Conservation (phyloP, 2,113 vertebrate genomes). For the Alethe castanea region DNA sequence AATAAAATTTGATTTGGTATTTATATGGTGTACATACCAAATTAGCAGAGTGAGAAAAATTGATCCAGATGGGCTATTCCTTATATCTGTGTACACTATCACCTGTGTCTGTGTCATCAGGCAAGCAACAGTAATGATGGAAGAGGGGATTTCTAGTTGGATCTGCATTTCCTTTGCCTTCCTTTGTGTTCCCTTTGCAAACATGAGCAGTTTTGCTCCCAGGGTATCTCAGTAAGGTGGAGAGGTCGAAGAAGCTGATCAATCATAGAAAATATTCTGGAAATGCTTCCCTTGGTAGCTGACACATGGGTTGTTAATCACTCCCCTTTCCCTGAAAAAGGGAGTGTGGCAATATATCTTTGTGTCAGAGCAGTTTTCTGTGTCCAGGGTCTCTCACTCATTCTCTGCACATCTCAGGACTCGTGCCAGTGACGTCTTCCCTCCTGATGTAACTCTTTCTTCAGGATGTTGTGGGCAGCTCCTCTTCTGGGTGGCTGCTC, state of each 20-base stretch:
- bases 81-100: neutral
- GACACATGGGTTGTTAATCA: neutral
- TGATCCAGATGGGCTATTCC: neutral
- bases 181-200: neutral
- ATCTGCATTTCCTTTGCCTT: neutral
- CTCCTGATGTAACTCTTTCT: neutral
- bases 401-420: neutral
- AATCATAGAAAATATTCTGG: neutral
- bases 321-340: neutral
- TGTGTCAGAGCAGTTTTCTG: neutral
- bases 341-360: neutral
- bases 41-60: neutral
- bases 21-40: neutral
- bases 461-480: neutral
- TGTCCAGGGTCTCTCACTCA: neutral
- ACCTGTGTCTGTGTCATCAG: neutral
- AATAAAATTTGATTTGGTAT: neutral
- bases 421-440: neutral
- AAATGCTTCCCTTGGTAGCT: neutral
- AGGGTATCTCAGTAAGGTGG: neutral
- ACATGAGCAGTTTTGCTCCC: neutral
- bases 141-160: neutral
- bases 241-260: neutral
- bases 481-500: conserved; percentile 49
- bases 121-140: neutral